Evolutionary conservation across 2,797 vertebrate genomes (phyloP).

Genomic region (Darevskia mixta): DNA sequence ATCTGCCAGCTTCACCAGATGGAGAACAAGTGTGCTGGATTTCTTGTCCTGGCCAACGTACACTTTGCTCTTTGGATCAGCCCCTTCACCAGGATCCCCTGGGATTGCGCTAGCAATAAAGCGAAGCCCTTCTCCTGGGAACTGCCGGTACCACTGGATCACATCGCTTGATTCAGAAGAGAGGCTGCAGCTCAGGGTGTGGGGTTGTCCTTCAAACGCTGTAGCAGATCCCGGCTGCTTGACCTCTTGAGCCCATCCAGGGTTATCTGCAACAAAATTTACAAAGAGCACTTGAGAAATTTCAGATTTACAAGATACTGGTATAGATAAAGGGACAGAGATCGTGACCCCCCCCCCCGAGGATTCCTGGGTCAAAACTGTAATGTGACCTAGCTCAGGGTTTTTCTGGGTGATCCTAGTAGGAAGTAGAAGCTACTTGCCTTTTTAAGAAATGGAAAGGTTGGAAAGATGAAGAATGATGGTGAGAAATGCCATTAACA

Average conservation of each 20-base stretch:
- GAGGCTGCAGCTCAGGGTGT: neutral
- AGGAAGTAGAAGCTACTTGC: too few species aligned
- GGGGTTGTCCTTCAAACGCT: neutral
- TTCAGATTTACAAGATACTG: too few species aligned
- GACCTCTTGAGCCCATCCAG: neutral
- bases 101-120: neutral
- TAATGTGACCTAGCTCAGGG: too few species aligned
- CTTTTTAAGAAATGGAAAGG: too few species aligned
- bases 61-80: neutral
- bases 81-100: neutral
- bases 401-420: too few species aligned
- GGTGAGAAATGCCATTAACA: too few species aligned
- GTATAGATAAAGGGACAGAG: too few species aligned
- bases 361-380: too few species aligned
- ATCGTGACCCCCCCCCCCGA: too few species aligned
- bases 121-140: conserved; percentile 12
- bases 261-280: neutral
- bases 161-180: neutral
- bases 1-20: conserved; percentile 12
- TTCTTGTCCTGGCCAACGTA: neutral
- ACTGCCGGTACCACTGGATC: conserved; percentile 48
- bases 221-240: neutral
- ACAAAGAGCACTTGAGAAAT: too few species aligned
- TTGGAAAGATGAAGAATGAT: too few species aligned
- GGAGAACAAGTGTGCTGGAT: neutral